Base-by-base conservation (phyloP, 2,888 invertebrate species). In the Junonia oenone region DNA sequence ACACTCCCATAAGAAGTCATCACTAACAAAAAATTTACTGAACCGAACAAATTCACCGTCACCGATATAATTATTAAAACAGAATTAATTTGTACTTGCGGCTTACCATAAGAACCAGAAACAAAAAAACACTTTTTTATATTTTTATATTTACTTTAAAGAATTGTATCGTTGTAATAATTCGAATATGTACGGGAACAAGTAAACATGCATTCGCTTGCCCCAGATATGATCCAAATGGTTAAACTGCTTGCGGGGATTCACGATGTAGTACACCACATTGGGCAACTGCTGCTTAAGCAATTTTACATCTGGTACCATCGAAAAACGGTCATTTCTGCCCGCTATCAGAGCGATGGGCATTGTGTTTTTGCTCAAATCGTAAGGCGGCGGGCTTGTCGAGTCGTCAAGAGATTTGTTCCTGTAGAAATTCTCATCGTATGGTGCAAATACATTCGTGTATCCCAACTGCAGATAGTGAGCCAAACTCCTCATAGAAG, bases 361-460 rank as follows among this genome's bases (percentile, higher is more conserved):
- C 71, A 74, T 71, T 0, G 67, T 74, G 1, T 81, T 63, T 47
- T 71, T 74, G 14, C 49, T 63, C 31, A 83, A 54, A 26, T 78
- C 65, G 51, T 81, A 82, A 1, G 54, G 46, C 0, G 81, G 79
- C 0, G 81, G 74, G 0, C 22, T 6, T 0, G 22, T 6, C 0
- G 65, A 63, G 0, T 69, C 64, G 35, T 82, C 81, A 6, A 48
- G n/a, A 0, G 27, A 29, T 29, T 69, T 17, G 53, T 81, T 82
- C 17, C 4, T 63, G 51, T 0, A 62, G 58, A 55, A 81, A 82
- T 9, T 43, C 54, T 45, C 61, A 66, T 0, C 59, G n/a, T n/a
- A n/a, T n/a, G n/a, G n/a, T n/a, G n/a, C n/a, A n/a, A n/a, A n/a
- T n/a, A n/a, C n/a, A n/a, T n/a, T n/a, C n/a, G n/a, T 62, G 1